Conservation (phyloP, 2,113 vertebrate species). For the Cyprinus carpio region DNA sequence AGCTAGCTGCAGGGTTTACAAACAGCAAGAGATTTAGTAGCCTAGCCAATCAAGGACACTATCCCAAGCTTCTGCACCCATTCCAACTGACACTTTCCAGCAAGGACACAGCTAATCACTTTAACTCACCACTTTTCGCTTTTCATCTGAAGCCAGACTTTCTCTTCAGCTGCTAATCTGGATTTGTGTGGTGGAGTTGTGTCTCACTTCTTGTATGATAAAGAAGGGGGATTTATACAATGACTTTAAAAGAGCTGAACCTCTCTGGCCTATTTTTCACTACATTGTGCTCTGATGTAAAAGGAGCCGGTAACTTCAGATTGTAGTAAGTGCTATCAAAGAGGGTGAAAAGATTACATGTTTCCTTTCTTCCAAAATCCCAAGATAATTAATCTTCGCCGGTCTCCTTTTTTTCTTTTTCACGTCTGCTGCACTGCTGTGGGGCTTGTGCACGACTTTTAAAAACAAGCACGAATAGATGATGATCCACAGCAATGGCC, state of each 20-base stretch:
- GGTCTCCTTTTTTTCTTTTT: slow-evolving; percentile 1
- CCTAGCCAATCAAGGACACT: slow-evolving; percentile 22
- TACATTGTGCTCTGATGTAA: slow-evolving; percentile 20
- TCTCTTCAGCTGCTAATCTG: slow-evolving; percentile 24
- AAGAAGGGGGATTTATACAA: slow-evolving; percentile 48
- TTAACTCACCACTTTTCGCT: neutral
- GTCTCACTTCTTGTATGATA: slow-evolving; percentile 32
- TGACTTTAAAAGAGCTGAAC: slow-evolving; percentile 37
- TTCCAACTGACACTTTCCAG: slow-evolving; percentile 40
- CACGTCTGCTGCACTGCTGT: neutral
- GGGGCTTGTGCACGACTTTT: slow-evolving; percentile 6
- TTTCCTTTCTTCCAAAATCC: slow-evolving; percentile 43
- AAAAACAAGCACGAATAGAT: slow-evolving; percentile 36
- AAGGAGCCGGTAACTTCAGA: slow-evolving; percentile 5
- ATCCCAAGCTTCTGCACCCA: slow-evolving; percentile 20
- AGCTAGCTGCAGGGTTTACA: slow-evolving; percentile 27
- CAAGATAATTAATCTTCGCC: slow-evolving; percentile 45
- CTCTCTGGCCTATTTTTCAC: slow-evolving; percentile 18
- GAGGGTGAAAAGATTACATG: slow-evolving; percentile 44
- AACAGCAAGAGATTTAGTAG: slow-evolving; percentile 20
- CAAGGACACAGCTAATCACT: slow-evolving; percentile 46
- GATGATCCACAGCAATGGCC: slow-evolving; percentile 43
- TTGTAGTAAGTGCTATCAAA: slow-evolving; percentile 48
- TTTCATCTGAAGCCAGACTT: slow-evolving; percentile 30
- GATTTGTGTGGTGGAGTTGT: slow-evolving; percentile 36